Conservation (phyloP, 2,888 invertebrate genomes). For the Luperina testacea region DNA sequence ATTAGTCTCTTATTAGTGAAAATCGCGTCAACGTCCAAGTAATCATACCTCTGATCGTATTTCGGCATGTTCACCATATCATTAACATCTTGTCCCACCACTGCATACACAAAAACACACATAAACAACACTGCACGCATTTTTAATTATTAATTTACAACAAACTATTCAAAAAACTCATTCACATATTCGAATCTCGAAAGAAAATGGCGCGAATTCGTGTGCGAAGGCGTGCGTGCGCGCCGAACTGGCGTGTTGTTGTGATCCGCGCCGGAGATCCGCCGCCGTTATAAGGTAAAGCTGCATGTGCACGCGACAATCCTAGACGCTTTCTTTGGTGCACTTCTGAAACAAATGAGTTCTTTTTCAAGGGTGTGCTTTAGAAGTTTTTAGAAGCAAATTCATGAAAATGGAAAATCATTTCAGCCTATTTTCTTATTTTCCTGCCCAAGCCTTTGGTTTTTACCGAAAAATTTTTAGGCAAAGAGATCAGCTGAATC, state of each 20-base stretch:
- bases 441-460: background rate
- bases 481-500: background rate
- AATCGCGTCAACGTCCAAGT: conserved; percentile 92
- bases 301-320: conserved; percentile 49
- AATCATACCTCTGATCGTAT: conserved; percentile 91
- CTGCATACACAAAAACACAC: conserved; percentile 76
- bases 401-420: background rate
- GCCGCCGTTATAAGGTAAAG: conserved; percentile 64
- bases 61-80: conserved; percentile 83
- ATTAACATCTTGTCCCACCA: conserved; percentile 79
- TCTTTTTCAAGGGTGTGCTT: conserved; percentile 50
- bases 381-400: conserved; percentile 1
- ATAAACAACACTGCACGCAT: conserved; percentile 80
- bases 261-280: conserved; percentile 68
- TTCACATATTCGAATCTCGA: conserved; percentile 44
- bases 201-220: conserved; percentile 63
- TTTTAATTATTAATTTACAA: conserved; percentile 62
- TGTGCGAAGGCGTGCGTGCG: conserved; percentile 74
- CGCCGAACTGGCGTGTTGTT: conserved; percentile 68
- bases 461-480: background rate
- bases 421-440: background rate
- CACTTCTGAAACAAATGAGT: conserved; percentile 58
- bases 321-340: conserved; percentile 67
- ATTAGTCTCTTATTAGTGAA: conserved; percentile 92
- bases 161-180: conserved; percentile 15